phyloP scores from a whole-genome alignment of 2,797 vertebrate species.

The Onychomys torridus region DNA sequence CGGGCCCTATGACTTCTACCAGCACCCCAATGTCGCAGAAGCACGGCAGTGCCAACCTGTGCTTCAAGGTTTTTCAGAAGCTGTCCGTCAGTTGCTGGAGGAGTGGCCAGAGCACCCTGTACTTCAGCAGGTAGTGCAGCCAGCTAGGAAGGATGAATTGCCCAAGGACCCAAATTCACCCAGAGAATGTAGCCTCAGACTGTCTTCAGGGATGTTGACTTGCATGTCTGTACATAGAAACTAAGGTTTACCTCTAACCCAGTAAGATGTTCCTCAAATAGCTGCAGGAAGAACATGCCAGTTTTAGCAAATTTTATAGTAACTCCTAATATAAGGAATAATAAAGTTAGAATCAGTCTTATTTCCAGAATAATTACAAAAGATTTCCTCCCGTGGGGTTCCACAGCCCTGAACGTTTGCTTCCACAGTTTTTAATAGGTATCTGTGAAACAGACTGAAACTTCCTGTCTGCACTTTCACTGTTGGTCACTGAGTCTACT shows the following conservation, averaged over 20 bases:
- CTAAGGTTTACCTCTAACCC: not conserved
- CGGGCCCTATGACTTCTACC: slow-evolving; percentile 97
- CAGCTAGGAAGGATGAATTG: not conserved
- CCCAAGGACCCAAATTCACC: not conserved
- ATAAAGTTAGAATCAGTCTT: not conserved
- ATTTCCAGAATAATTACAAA: not conserved
- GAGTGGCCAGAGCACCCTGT: slow-evolving; percentile 98
- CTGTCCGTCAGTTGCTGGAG: slow-evolving; percentile 90
- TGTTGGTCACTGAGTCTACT: not conserved
- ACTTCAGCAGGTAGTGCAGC: slow-evolving; percentile 92
- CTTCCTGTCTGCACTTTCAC: not conserved
- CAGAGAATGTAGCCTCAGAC: not conserved
- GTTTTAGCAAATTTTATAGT: not conserved
- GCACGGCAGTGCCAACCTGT: slow-evolving; percentile 92
- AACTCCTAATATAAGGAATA: not conserved
- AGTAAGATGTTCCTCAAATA: not conserved
- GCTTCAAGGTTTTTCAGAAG: slow-evolving; percentile 90
- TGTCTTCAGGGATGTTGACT: not conserved
- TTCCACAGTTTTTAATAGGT: not conserved
- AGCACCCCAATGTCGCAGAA: slow-evolving; percentile 94
- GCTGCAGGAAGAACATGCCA: not conserved
- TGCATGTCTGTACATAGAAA: not conserved
- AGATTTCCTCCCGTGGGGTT: not conserved
- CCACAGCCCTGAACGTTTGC: not conserved
- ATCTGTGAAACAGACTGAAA: not conserved